These are phyloP conservation scores for Crocuta crocuta DNA, from an alignment of 2,113 vertebrate genomes.

Conservation along the genomic window DNA sequence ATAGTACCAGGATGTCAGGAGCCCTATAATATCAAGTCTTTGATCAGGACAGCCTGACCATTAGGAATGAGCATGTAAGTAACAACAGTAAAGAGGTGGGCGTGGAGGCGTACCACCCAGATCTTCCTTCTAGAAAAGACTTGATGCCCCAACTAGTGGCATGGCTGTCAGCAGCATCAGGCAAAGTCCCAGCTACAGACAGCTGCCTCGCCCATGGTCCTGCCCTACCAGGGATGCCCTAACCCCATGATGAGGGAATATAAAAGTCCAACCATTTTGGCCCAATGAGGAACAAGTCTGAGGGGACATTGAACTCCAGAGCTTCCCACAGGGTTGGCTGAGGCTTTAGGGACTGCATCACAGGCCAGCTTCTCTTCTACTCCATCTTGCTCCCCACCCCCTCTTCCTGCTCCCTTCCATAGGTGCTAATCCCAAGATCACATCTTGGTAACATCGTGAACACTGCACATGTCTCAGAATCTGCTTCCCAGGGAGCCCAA, in stretches of 20 bases:
- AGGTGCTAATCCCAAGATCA: not conserved
- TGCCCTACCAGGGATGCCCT: not conserved
- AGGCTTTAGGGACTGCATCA: not conserved
- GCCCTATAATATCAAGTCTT: not conserved
- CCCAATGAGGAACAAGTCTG: no score
- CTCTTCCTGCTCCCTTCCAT: not conserved
- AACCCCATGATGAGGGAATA: not conserved
- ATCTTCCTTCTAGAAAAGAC: not conserved
- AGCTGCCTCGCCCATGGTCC: rapidly evolving
- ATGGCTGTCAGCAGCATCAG: no score
- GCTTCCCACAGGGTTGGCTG: not conserved
- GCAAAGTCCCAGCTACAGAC: not conserved
- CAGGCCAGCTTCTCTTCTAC: not conserved
- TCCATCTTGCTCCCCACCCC: not conserved
- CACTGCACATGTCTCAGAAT: not conserved
- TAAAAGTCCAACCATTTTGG: not conserved
- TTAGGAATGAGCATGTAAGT: not conserved
- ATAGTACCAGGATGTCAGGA: not conserved
- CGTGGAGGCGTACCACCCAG: not conserved
- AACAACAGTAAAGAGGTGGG: not conserved
- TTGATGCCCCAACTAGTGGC: not conserved
- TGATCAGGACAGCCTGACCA: not conserved
- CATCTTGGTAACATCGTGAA: not conserved
- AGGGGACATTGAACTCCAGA: not conserved
- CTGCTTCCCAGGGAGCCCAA: not conserved